phyloP scores from a whole-genome alignment of 1,140 invertebrate species.

The Choristoneura fumiferana region DNA sequence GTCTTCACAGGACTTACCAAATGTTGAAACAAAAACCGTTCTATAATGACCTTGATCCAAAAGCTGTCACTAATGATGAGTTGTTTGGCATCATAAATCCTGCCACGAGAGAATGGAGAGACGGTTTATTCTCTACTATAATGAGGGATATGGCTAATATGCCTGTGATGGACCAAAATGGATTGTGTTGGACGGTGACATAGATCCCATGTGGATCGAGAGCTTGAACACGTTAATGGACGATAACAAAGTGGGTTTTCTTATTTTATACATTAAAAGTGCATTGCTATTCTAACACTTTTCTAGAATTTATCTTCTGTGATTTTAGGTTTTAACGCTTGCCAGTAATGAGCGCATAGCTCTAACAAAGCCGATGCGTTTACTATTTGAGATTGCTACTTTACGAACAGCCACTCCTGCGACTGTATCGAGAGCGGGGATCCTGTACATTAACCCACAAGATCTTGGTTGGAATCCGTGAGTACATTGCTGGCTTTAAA shows the following conservation, averaged over 20 bases:
- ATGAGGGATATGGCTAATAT: conserved; percentile 96
- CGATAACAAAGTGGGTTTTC: conserved; percentile 84
- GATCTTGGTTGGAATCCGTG: conserved; percentile 98
- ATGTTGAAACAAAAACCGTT: conserved; percentile 88
- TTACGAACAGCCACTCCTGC: conserved; percentile 96
- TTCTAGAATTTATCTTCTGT: not conserved
- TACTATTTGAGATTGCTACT: conserved; percentile 96
- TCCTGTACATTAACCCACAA: conserved; percentile 93
- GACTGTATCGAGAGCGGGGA: conserved; percentile 96
- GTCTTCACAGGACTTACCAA: conserved; percentile 89
- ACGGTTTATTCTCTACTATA: conserved; percentile 94
- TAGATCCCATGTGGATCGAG: conserved; percentile 99
- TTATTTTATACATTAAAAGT: not conserved
- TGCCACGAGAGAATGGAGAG: conserved; percentile 97
- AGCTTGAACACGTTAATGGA: conserved; percentile 94
- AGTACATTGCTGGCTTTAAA: conserved; percentile 55
- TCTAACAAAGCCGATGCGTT: conserved; percentile 92
- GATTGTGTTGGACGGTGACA: conserved; percentile 98
- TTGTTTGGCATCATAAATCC: conserved; percentile 97
- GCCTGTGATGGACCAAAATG: conserved; percentile 92
- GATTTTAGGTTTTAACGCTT: conserved; percentile 87
- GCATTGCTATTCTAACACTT: too few species aligned
- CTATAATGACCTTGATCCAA: conserved; percentile 95
- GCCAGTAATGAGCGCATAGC: conserved; percentile 97
- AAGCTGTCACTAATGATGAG: conserved; percentile 97